Conservation (phyloP, 2,888 invertebrate species). For the Chelonus formosanus region DNA sequence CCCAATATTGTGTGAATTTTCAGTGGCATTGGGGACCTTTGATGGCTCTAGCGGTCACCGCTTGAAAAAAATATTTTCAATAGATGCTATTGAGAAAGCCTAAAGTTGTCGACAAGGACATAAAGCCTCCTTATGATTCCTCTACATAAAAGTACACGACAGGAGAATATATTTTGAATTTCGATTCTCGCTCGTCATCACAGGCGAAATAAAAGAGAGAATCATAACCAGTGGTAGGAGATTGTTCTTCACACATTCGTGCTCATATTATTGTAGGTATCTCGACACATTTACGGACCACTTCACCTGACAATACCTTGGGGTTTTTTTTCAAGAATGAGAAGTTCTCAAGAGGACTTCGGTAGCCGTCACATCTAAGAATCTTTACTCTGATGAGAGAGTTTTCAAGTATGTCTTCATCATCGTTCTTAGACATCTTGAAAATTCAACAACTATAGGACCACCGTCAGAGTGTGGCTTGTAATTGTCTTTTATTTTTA, state of each 20-base stretch:
- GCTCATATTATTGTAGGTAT: neutral
- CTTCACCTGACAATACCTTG: constrained; percentile 10
- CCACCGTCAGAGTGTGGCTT: constrained; percentile 9
- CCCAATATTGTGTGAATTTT: too few species aligned
- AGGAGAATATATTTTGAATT: neutral
- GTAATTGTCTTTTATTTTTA: constrained; percentile 2
- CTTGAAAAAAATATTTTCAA: too few species aligned
- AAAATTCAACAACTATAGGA: constrained; percentile 8
- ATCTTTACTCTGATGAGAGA: neutral
- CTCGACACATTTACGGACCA: neutral
- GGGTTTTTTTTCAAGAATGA: neutral
- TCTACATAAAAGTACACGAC: neutral
- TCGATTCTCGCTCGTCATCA: constrained; percentile 8
- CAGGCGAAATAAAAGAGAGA: too few species aligned
- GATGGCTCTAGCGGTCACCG: too few species aligned
- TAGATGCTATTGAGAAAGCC: too few species aligned
- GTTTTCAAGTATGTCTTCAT: constrained; percentile 13
- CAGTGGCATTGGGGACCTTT: too few species aligned
- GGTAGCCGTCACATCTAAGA: constrained; percentile 20
- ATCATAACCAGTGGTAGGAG: too few species aligned
- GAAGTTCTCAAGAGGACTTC: constrained; percentile 3
- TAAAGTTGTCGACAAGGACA: constrained; percentile 14
- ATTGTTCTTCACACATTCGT: too few species aligned
- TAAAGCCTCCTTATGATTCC: neutral
- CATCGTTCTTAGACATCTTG: constrained; percentile 7